Percentiles rank a stretch among this genome's conserved stretches.
Conservation (phyloP, 2,797 vertebrate species). For the Australoheros facetus region DNA sequence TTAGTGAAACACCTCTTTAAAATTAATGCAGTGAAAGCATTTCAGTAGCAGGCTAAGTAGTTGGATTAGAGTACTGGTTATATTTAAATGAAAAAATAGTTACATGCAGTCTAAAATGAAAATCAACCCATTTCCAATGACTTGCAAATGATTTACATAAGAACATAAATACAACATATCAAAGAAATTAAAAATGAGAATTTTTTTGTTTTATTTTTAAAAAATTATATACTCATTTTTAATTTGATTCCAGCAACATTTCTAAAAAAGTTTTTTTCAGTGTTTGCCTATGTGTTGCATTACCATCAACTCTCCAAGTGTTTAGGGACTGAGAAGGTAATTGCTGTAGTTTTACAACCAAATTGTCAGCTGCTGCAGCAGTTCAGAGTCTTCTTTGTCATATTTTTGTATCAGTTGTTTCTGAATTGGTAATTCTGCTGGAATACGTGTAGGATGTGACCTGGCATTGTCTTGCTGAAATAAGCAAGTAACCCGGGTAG, state of each 20-base stretch:
- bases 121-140: background rate
- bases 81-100: background rate
- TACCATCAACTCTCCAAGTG: background rate
- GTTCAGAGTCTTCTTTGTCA: background rate
- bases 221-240: background rate
- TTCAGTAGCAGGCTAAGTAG: background rate
- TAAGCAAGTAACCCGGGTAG: background rate
- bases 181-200: background rate
- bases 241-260: background rate
- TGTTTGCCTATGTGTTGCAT: background rate
- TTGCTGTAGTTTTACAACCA: background rate
- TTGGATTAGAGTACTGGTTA: background rate
- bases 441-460: background rate
- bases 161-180: background rate
- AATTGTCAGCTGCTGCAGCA: background rate
- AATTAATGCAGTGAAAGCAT: background rate
- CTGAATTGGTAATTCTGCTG: background rate
- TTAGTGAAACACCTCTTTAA: background rate
- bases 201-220: background rate
- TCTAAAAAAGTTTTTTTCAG: too few relatives aligned
- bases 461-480: background rate
- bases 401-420: background rate
- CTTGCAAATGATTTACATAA: background rate
- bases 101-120: background rate
- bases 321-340: background rate